Conservation (phyloP, 1,140 invertebrate species). For the Mizuhopecten yessoensis region DNA sequence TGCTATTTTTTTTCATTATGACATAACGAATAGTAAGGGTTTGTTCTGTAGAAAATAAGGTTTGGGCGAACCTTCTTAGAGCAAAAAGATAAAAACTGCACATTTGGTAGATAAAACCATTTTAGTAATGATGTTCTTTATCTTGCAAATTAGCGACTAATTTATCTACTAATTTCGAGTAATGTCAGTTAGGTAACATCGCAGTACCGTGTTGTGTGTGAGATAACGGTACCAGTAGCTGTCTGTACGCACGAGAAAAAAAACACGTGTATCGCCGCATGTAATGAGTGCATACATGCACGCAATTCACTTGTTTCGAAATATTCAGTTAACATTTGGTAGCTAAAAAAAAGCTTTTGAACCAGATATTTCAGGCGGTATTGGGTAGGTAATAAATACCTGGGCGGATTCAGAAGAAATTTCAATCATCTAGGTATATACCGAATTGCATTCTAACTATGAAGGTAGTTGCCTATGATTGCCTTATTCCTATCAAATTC, state of each 20-base stretch:
- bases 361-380: too few relatives aligned
- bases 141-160: neutral
- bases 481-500: neutral
- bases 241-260: conserved; percentile 2
- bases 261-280: neutral
- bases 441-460: neutral
- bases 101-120: conserved; percentile 7
- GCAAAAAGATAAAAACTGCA: neutral
- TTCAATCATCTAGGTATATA: too few relatives aligned
- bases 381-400: too few relatives aligned
- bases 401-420: too few relatives aligned
- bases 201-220: neutral
- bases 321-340: neutral
- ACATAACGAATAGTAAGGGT: neutral
- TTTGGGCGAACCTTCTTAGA: neutral
- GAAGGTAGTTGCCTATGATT: neutral
- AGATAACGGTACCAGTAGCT: conserved; percentile 23
- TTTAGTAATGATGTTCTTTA: neutral
- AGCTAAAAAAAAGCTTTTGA: too few relatives aligned
- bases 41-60: neutral
- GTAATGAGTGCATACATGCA: neutral
- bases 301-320: neutral
- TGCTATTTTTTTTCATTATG: neutral
- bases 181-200: neutral
- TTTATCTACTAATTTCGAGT: neutral